A percentile compares a stretch with the other conserved stretches of the same genome.
These are phyloP conservation scores for Artemisiospiza belli DNA, from an alignment of 2,113 vertebrate species.

Conservation along the genomic window DNA sequence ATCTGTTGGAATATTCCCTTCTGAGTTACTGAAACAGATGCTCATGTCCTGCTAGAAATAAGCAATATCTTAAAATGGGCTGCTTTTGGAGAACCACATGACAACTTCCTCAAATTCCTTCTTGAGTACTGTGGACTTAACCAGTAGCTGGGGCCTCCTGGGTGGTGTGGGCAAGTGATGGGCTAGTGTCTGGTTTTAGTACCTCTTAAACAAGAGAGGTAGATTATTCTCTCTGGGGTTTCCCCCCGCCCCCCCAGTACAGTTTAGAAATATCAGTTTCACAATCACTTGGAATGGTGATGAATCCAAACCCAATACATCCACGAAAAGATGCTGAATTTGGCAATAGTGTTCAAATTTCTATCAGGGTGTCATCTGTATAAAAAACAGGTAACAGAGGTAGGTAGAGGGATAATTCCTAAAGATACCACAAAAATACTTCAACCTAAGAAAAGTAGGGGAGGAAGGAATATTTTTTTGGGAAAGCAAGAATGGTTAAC, in stretches of 20 bases:
- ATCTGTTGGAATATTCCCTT: not conserved
- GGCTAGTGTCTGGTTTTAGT: not conserved
- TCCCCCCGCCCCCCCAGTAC: fast-evolving
- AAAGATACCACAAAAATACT: not conserved
- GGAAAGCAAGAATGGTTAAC: not conserved
- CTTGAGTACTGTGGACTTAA: not conserved
- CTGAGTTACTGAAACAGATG: not conserved
- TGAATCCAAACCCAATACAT: not conserved
- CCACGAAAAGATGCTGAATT: not conserved
- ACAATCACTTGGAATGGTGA: not conserved
- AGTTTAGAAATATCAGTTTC: not conserved
- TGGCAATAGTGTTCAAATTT: not conserved
- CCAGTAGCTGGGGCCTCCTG: not conserved
- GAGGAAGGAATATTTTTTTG: not conserved
- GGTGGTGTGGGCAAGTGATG: not conserved
- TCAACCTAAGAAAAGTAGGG: not conserved
- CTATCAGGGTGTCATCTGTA: not conserved
- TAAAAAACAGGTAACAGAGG: not conserved
- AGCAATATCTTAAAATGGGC: not conserved
- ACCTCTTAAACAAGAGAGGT: not conserved
- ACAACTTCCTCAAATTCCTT: not conserved
- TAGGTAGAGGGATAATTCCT: not conserved
- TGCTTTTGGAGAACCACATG: not conserved
- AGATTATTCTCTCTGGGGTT: not conserved
- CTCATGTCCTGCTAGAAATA: not conserved